These are phyloP conservation scores for Drymonia ruficornis DNA, from an alignment of 2,888 invertebrate species.

Conservation along the genomic window DNA sequence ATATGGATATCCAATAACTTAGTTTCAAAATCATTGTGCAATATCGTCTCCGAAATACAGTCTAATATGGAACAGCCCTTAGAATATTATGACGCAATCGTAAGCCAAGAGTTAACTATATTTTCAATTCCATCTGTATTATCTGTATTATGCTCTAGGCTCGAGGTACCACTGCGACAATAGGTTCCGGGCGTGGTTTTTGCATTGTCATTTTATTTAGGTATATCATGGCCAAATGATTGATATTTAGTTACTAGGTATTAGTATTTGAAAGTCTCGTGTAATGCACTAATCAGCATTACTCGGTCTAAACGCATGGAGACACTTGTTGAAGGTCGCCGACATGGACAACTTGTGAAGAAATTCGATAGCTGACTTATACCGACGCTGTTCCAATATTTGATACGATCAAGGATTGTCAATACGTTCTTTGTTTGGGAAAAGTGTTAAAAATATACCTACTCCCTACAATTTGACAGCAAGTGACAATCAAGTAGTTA, in stretches of 20 bases:
- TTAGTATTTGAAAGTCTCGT: slow-evolving; percentile 4
- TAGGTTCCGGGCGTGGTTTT: slow-evolving; percentile 21
- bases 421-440: too few species aligned
- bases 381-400: not conserved
- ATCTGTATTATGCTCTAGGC: not conserved
- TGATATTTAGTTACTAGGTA: not conserved
- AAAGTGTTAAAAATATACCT: too few species aligned
- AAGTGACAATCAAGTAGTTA: too few species aligned
- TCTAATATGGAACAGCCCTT: not conserved
- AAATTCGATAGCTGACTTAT: not conserved
- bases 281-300: slow-evolving; percentile 2
- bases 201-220: slow-evolving; percentile 14
- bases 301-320: slow-evolving; percentile 1
- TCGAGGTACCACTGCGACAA: slow-evolving; percentile 2
- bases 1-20: too few species aligned
- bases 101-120: slow-evolving; percentile 1
- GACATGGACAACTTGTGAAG: not conserved
- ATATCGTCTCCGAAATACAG: not conserved
- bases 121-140: not conserved
- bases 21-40: too few species aligned
- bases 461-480: too few species aligned
- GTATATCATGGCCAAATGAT: slow-evolving; percentile 16
- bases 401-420: not conserved
- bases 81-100: not conserved
- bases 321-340: slow-evolving; percentile 1